phyloP scores from a whole-genome alignment of 2,888 invertebrate genomes.

The Tenthredo notha region DNA sequence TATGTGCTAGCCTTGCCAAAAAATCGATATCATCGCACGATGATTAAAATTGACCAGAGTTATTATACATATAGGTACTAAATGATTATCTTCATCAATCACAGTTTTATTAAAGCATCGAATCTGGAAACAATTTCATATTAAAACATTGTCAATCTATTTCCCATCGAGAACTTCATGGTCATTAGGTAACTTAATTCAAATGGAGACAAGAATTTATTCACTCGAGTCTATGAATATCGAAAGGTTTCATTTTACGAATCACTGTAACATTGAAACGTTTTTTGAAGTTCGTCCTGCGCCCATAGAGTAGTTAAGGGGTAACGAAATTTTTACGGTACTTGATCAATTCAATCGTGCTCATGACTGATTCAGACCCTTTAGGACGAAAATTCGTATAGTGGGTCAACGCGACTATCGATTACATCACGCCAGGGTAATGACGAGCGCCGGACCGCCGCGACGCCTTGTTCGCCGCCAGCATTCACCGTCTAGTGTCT shows the following conservation, averaged over 20 bases:
- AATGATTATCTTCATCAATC: not conserved
- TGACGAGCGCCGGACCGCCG: conserved; percentile 67
- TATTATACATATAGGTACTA: not conserved
- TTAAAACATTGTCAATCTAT: not conserved
- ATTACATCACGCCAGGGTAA: conserved; percentile 70
- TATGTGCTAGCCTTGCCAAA: not conserved
- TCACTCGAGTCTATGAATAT: not conserved
- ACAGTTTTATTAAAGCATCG: not conserved
- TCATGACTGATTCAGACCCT: conserved; percentile 23
- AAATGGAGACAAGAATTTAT: not conserved
- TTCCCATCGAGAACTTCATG: not conserved
- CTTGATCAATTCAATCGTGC: conserved; percentile 39
- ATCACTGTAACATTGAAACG: not conserved
- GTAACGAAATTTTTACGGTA: conserved; percentile 16
- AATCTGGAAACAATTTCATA: not conserved
- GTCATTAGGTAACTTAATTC: not conserved
- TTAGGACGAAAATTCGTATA: conserved; percentile 39
- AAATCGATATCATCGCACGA: conserved; percentile 13
- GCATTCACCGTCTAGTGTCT: conserved; percentile 18
- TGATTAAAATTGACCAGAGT: conserved; percentile 18
- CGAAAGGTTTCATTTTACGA: not conserved
- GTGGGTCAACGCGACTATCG: conserved; percentile 65
- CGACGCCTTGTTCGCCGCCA: conserved; percentile 61
- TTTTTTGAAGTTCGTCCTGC: not conserved
- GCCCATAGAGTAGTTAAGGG: not conserved